Evolutionary conservation across 2,113 vertebrate genomes (phyloP).

Genomic region (Pongo abelii): DNA sequence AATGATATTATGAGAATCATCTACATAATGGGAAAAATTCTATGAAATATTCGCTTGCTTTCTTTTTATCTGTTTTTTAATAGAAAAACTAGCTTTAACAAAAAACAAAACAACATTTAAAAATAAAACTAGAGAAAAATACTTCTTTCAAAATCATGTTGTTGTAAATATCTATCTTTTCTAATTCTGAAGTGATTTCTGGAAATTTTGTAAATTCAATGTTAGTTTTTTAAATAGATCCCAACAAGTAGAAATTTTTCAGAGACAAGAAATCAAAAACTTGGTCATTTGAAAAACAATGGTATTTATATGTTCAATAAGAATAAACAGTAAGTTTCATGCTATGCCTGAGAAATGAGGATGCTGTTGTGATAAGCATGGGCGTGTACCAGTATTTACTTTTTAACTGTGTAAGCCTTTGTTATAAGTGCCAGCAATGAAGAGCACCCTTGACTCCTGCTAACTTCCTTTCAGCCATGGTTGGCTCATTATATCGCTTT

Average conservation of each 20-base stretch:
- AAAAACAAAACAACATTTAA: background rate
- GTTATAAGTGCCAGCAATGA: background rate
- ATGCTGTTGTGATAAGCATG: background rate
- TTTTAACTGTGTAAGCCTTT: slow-evolving; percentile 14
- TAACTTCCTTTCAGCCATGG: slow-evolving; percentile 66
- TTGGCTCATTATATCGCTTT: slow-evolving; percentile 76
- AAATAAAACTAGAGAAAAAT: background rate
- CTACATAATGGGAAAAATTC: background rate
- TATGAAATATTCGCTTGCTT: slow-evolving; percentile 36
- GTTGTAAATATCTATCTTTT: background rate
- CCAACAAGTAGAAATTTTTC: background rate
- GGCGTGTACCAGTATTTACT: background rate
- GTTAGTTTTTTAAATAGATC: slow-evolving; percentile 5
- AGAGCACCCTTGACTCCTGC: slow-evolving; percentile 51
- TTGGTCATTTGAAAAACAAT: background rate
- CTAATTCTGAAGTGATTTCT: background rate
- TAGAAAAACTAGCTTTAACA: slow-evolving; percentile 3
- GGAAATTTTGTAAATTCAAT: slow-evolving; percentile 42
- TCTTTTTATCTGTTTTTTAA: background rate
- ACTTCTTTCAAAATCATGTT: background rate
- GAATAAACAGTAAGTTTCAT: background rate
- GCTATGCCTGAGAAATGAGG: background rate
- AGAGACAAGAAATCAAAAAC: background rate
- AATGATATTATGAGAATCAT: background rate
- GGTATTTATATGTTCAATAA: background rate